A percentile compares a stretch with the other conserved stretches of the same genome.
phyloP scores from a whole-genome alignment of 2,888 invertebrate species.

The Melanargia galathea region DNA sequence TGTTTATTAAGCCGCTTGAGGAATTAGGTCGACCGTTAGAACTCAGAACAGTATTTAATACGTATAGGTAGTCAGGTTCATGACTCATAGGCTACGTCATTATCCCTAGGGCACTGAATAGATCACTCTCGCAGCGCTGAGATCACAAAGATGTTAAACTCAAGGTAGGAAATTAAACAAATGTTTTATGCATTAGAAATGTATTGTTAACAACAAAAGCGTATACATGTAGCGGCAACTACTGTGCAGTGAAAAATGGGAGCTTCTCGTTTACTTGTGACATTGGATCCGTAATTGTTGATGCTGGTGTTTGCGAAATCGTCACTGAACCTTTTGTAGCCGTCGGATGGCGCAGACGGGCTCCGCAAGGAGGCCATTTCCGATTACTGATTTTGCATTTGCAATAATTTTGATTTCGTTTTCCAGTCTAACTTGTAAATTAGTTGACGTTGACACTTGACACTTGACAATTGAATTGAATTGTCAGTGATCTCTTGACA shows the following conservation, averaged over 20 bases:
- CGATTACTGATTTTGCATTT: slow-evolving; percentile 56
- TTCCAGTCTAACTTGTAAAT: not conserved
- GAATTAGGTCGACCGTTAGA: slow-evolving; percentile 48
- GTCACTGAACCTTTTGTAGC: slow-evolving; percentile 85
- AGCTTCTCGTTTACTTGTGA: slow-evolving; percentile 81
- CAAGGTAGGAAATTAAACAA: slow-evolving; percentile 68
- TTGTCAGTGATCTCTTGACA: not conserved
- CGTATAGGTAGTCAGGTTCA: slow-evolving; percentile 46
- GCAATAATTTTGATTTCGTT: too few species aligned
- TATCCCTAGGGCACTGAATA: slow-evolving; percentile 51
- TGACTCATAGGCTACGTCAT: slow-evolving; percentile 71
- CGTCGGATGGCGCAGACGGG: slow-evolving; percentile 83
- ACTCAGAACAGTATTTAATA: slow-evolving; percentile 52
- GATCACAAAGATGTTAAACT: slow-evolving; percentile 48
- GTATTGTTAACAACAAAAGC: slow-evolving; percentile 78
- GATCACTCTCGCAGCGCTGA: slow-evolving; percentile 46
- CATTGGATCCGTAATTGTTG: slow-evolving; percentile 85
- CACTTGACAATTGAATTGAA: slow-evolving; percentile 11
- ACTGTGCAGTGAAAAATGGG: slow-evolving; percentile 73
- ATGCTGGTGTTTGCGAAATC: slow-evolving; percentile 80
- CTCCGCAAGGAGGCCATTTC: slow-evolving; percentile 82
- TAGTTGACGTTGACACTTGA: slow-evolving; percentile 35
- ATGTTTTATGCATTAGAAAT: slow-evolving; percentile 69
- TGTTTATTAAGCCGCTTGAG: slow-evolving; percentile 40
- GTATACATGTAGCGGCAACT: slow-evolving; percentile 69